A percentile compares a stretch with the other conserved stretches of the same genome.
These are phyloP conservation scores for Cosmopolites sordidus DNA, from an alignment of 2,888 invertebrate species.

Conservation along the genomic window DNA sequence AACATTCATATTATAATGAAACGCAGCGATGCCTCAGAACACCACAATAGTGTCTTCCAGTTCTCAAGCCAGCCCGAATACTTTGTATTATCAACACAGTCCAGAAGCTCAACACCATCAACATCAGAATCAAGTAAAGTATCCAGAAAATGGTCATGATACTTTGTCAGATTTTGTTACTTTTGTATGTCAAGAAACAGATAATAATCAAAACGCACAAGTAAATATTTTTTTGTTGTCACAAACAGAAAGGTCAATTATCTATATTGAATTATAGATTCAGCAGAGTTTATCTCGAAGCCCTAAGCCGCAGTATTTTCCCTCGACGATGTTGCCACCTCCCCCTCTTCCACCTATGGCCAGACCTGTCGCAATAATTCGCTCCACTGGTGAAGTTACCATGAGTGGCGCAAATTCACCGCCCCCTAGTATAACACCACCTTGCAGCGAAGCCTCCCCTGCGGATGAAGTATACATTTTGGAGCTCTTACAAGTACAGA, in stretches of 20 bases:
- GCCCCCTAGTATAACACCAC: conserved; percentile 59
- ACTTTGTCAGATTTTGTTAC: conserved; percentile 94
- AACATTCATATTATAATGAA: conserved; percentile 3
- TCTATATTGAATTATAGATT: conserved; percentile 43
- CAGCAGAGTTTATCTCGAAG: conserved; percentile 58
- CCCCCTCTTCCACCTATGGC: conserved; percentile 95
- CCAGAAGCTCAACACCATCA: conserved; percentile 55
- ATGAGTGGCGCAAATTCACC: conserved; percentile 61
- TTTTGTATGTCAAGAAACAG: conserved; percentile 92
- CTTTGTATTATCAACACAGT: conserved; percentile 54
- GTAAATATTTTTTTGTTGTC: conserved; percentile 46
- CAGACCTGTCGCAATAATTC: conserved; percentile 90
- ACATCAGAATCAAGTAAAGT: conserved; percentile 56
- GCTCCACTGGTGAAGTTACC: conserved; percentile 69
- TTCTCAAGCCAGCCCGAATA: conserved; percentile 53
- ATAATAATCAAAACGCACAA: conserved; percentile 71
- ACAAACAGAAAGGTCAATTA: too few species aligned
- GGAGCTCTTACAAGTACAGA: background rate
- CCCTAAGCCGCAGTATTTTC: conserved; percentile 80
- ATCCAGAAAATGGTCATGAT: conserved; percentile 84
- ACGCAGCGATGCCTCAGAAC: conserved; percentile 51
- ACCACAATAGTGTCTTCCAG: conserved; percentile 53
- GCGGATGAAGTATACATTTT: conserved; percentile 41
- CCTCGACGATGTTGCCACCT: conserved; percentile 90
- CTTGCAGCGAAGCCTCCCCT: conserved; percentile 48